Evolutionary conservation across 2,113 vertebrate genomes (phyloP).

Genomic region (Urocolius indicus): DNA sequence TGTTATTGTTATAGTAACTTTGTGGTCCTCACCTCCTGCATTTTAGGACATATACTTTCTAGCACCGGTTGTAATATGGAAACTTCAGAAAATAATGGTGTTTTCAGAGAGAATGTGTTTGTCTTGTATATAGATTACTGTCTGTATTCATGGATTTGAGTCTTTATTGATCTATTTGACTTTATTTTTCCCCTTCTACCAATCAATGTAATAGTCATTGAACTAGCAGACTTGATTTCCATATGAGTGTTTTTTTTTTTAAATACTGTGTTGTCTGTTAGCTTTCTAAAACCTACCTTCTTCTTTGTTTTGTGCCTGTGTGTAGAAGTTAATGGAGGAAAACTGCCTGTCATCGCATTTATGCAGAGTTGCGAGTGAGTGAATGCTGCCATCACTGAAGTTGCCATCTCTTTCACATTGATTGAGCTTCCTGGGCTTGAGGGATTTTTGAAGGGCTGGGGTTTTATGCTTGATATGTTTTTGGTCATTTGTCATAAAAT

Average conservation of each 20-base stretch:
- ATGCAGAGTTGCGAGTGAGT: slow-evolving; percentile 8
- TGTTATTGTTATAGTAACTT: not conserved
- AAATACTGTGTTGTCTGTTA: not conserved
- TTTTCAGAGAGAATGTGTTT: not conserved
- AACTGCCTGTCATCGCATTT: slow-evolving; percentile 26
- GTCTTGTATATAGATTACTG: no score
- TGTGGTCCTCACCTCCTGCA: not conserved
- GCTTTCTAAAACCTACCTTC: not conserved
- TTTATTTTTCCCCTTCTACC: not conserved
- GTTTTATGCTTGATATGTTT: slow-evolving; percentile 76
- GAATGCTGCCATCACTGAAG: not conserved
- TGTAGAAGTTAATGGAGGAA: slow-evolving; percentile 40
- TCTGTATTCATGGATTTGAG: not conserved
- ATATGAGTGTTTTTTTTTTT: not conserved
- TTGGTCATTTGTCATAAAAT: slow-evolving; percentile 83
- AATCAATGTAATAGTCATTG: not conserved
- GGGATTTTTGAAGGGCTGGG: slow-evolving; percentile 69
- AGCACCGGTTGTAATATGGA: not conserved
- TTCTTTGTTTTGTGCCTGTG: not conserved
- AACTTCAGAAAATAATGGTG: not conserved
- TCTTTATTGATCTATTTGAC: not conserved
- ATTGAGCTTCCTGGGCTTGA: slow-evolving; percentile 76
- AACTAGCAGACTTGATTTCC: not conserved
- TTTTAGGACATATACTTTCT: not conserved
- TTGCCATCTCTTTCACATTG: slow-evolving; percentile 49